Percentiles rank a stretch among this genome's conserved stretches.
phyloP scores from a whole-genome alignment of 2,797 vertebrate genomes.

The Halcyon smyrnensis region DNA sequence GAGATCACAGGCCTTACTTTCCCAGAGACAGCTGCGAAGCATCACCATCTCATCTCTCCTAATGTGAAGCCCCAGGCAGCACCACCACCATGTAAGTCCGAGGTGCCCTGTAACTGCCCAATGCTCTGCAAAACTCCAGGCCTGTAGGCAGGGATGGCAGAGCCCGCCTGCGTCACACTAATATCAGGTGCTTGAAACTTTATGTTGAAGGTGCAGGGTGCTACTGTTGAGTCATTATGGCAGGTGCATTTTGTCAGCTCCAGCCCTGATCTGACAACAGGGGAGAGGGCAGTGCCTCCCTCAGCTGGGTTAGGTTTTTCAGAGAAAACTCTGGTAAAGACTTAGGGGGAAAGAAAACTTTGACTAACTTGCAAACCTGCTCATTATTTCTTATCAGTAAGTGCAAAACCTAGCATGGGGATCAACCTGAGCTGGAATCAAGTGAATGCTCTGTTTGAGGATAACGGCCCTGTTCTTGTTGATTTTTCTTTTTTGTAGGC shows the following conservation, averaged over 20 bases:
- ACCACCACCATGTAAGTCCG: accelerated
- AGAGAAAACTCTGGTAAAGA: neutral
- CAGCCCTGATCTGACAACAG: neutral
- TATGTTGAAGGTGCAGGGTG: slow-evolving; percentile 3
- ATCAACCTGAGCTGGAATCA: neutral
- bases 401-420: neutral
- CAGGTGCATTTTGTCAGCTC: slow-evolving; percentile 38
- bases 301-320: neutral
- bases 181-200: slow-evolving; percentile 31
- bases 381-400: neutral
- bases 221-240: neutral
- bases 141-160: neutral
- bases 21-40: neutral
- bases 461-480: neutral
- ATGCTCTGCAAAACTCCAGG: neutral
- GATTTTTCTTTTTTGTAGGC: neutral
- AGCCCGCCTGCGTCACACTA: neutral
- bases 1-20: neutral
- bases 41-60: neutral
- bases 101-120: neutral
- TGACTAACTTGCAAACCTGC: neutral
- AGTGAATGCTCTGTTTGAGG: neutral
- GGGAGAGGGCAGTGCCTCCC: neutral
- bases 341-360: neutral
- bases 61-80: neutral